Evolutionary conservation across 2,888 invertebrate genomes (phyloP).

Genomic region (Drosophila setosimentum): DNA sequence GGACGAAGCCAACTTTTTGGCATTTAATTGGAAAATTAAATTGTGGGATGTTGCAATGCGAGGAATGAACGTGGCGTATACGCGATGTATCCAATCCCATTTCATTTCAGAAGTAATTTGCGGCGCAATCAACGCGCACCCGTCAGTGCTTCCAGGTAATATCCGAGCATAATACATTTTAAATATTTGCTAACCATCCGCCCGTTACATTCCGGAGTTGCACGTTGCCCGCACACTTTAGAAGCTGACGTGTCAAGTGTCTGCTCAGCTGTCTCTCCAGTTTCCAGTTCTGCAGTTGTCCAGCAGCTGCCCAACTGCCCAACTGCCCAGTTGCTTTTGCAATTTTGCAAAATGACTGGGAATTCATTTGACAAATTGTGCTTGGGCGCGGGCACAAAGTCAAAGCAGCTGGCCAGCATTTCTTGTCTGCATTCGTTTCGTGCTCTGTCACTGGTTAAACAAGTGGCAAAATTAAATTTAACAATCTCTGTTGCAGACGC

Average conservation of each 20-base stretch:
- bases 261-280: conserved; percentile 20
- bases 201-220: conserved; percentile 1
- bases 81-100: conserved; percentile 39
- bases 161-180: conserved; percentile 64
- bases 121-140: conserved; percentile 53
- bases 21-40: conserved; percentile 84
- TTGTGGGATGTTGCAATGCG: conserved; percentile 67
- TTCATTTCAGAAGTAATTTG: conserved; percentile 57
- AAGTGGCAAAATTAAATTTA: conserved; percentile 82
- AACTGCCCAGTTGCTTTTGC: conserved; percentile 50
- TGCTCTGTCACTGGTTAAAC: conserved; percentile 79
- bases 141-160: conserved; percentile 62
- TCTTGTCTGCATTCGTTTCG: conserved; percentile 60
- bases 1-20: conserved; percentile 47
- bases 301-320: not conserved
- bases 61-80: conserved; percentile 32
- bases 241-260: conserved; percentile 71
- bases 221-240: conserved; percentile 24
- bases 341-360: conserved; percentile 76
- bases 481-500: conserved; percentile 53
- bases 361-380: conserved; percentile 81
- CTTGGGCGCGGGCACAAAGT: conserved; percentile 29
- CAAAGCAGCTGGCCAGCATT: conserved; percentile 45
- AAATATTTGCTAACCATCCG: conserved; percentile 49
- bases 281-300: not conserved